These are phyloP conservation scores for Tiliacea aurago DNA, from an alignment of 2,888 invertebrate species.

Conservation along the genomic window DNA sequence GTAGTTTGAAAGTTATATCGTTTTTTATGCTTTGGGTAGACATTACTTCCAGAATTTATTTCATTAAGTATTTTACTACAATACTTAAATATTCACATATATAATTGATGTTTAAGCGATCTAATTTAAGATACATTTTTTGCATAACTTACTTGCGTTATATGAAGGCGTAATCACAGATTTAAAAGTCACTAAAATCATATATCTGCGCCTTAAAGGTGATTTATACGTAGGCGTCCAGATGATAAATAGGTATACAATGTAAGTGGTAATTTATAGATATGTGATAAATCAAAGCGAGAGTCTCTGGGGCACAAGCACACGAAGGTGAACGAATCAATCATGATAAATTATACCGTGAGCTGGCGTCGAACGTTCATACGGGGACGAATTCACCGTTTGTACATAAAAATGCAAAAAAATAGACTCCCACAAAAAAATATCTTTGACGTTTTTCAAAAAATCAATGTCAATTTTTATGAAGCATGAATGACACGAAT, in stretches of 20 bases:
- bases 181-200: too few relatives aligned
- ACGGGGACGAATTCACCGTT: slow-evolving; percentile 56
- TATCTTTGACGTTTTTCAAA: slow-evolving; percentile 25
- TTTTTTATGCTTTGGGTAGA: too few relatives aligned
- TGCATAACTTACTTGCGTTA: too few relatives aligned
- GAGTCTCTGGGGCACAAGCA: slow-evolving; percentile 64
- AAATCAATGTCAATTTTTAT: slow-evolving; percentile 34
- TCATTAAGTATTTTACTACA: too few relatives aligned
- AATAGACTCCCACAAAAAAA: slow-evolving; percentile 34
- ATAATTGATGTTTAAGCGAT: too few relatives aligned
- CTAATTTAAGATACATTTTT: too few relatives aligned
- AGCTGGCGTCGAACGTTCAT: slow-evolving; percentile 65
- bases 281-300: slow-evolving; percentile 71
- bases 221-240: slow-evolving; percentile 64
- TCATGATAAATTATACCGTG: slow-evolving; percentile 73
- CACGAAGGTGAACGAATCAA: slow-evolving; percentile 73
- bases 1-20: too few relatives aligned
- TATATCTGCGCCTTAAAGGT: too few relatives aligned
- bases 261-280: slow-evolving; percentile 74
- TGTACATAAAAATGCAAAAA: slow-evolving; percentile 40
- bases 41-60: too few relatives aligned
- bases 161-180: too few relatives aligned
- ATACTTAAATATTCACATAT: too few relatives aligned
- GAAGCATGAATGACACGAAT: slow-evolving; percentile 28
- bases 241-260: slow-evolving; percentile 70